Conservation (phyloP, 2,113 vertebrate genomes). For the Trichechus manatus region DNA sequence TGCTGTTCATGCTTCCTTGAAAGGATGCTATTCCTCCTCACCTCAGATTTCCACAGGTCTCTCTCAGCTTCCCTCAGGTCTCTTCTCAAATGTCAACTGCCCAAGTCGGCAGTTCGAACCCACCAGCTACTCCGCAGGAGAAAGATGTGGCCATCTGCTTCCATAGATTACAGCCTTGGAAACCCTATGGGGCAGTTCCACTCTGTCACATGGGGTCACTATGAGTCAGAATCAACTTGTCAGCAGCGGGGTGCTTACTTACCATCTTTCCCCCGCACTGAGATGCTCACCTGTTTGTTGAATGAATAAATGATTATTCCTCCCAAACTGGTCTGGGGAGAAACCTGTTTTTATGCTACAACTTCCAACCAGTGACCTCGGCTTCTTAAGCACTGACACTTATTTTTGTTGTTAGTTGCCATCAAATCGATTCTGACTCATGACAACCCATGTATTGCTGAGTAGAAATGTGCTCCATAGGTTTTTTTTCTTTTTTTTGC, state of each 20-base stretch:
- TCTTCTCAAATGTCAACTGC: not conserved
- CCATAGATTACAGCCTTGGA: too few relatives aligned
- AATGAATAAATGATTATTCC: not conserved
- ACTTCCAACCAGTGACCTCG: not conserved
- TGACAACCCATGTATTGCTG: too few relatives aligned
- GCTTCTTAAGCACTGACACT: not conserved
- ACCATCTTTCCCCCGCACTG: rapidly evolving
- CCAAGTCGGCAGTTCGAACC: too few relatives aligned
- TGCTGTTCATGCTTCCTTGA: not conserved
- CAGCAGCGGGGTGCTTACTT: not conserved
- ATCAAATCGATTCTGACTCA: not conserved
- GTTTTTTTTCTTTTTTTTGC: too few relatives aligned
- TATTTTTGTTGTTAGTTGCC: not conserved
- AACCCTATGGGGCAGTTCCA: too few relatives aligned
- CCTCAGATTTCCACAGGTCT: too few relatives aligned
- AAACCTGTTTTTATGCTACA: not conserved
- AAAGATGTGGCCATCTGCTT: too few relatives aligned
- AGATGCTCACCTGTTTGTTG: not conserved
- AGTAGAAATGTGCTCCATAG: not conserved
- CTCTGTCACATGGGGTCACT: too few relatives aligned
- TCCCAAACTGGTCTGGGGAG: not conserved
- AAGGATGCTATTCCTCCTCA: too few relatives aligned
- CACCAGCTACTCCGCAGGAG: too few relatives aligned
- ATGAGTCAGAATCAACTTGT: too few relatives aligned
- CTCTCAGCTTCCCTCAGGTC: too few relatives aligned